Base-by-base conservation (phyloP, 2,797 vertebrate species). In the Smutsia temminckii region DNA sequence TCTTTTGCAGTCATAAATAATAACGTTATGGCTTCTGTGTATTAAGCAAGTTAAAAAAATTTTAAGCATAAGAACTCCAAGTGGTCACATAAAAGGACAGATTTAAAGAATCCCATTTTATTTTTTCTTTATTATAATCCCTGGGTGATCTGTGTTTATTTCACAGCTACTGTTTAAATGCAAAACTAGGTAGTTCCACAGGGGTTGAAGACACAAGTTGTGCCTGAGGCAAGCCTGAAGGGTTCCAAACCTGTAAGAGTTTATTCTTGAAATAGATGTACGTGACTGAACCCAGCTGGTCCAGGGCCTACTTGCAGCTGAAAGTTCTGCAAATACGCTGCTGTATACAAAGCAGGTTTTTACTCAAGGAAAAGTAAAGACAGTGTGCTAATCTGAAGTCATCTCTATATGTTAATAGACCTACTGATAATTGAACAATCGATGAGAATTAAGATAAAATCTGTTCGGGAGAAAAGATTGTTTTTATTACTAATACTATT, bases 51-150 rank as follows among this genome's bases (percentile, higher is more conserved):
- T 89, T 64, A 10, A 61, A 80, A 96, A 84, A 63, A 61, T 91
- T 86, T 80, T 53, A 68, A 80, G 63, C 7, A 20, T 10, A 10
- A 51, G 84, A 55, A 5, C 34, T 83, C 81, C 11, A 89, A 83
- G 49, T 21, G 55, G 72, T 89, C 57, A 85, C 64, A 86, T 84
- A n/a, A 74, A 95, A 79, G 34, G 68, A 77, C n/a, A 85, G 66
- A 49, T 37, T 27, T 74, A 23, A 79, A 72, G 7, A 23, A 11
- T 13, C 4, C 7, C 13, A 4, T 29, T 59, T 71, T 61, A 23
- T 49, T 85, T 85, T 78, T 78, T 34, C 68, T 64, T 80, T 79
- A 16, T 55, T n/a, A 9, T 29, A 63, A 68, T 80, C 55, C 79
- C 83, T 40, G 42, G 64, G 12, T 1, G 0, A 37, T 64, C 37